Evolutionary conservation across 2,113 vertebrate genomes (phyloP), one percentile per base, ranked within the genome.

Genomic region (Apteryx owenii): DNA sequence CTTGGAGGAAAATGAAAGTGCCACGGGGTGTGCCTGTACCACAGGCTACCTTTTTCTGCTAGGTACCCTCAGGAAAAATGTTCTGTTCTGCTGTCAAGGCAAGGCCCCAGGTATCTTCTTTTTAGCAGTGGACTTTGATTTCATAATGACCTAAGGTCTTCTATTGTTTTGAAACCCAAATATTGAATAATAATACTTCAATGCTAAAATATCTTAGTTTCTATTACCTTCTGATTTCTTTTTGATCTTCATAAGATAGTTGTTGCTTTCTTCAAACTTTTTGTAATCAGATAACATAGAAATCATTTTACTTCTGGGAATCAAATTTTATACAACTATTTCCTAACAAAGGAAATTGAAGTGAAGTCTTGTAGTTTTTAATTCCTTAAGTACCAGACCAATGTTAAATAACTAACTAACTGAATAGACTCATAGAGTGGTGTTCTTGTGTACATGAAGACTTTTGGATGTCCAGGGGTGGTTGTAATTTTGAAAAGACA

Each of bases 361-460:
- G 58, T 46, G 40, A 70, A 77, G 73, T 64, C 22, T 62, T 53
- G 33, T 80, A 64, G 85, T 61, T 77, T 80, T 28, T 44, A 42
- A 3, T 7, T 46, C 7, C 0, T 0, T 21, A 48, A 86, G 44
- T n/a, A 56, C 31, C 20, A 7, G 19, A n/a, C 5, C 31, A 51
- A 4, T 48, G 22, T 61, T 61, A 56, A 31, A 31, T 29, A 15
- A 60, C 29, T 18, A 60, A 33, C 20, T 25, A 69, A 46, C 31
- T 46, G 48, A 48, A 33, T 69, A 69, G 46, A 64, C 29, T 76
- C 5, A 3, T 6, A 25, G 36, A 20, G 7, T 51, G 8, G 6
- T 42, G 48, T 72, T 76, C 66, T 40, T 90, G 56, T 31, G 23
- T 56, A 23, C 8, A 46, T 22, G 14, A 68, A 19, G 81, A 9